Percentiles rank a stretch among this genome's conserved stretches.
Evolutionary conservation across 2,113 vertebrate species (phyloP).

Genomic region (Scatophagus argus): DNA sequence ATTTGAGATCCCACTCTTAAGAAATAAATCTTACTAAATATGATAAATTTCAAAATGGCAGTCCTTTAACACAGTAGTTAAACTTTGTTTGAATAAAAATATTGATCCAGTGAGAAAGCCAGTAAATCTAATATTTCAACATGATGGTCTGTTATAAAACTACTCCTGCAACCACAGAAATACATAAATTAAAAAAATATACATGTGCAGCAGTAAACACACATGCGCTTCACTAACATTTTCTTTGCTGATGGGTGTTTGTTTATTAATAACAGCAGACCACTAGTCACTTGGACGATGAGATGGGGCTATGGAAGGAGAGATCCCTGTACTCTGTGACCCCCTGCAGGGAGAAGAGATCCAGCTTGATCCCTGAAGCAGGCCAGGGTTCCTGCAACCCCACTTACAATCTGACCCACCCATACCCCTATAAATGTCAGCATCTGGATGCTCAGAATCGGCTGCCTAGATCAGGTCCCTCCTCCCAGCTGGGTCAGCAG

Average conservation of each 20-base stretch:
- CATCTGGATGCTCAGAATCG: constrained; percentile 86
- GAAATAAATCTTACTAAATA: no score
- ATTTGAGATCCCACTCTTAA: no score
- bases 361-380: constrained; percentile 79
- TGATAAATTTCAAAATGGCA: no score
- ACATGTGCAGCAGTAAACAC: not conserved
- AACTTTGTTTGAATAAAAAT: not conserved
- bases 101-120: not conserved
- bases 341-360: constrained; percentile 83
- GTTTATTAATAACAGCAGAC: constrained; percentile 71
- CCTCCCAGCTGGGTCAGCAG: constrained; percentile 69
- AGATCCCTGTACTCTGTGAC: constrained; percentile 76
- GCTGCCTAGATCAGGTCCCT: constrained; percentile 81
- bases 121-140: not conserved
- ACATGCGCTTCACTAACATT: not conserved
- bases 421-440: constrained; percentile 86
- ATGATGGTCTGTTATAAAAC: not conserved
- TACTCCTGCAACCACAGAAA: no score
- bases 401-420: constrained; percentile 85
- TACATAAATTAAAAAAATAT: no score
- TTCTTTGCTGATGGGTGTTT: not conserved
- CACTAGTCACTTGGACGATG: constrained; percentile 83
- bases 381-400: constrained; percentile 84
- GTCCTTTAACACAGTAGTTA: no score
- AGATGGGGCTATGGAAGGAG: constrained; percentile 85